Base-by-base conservation (phyloP, 1,140 invertebrate species). In the Caenorhabditis brenneri region DNA sequence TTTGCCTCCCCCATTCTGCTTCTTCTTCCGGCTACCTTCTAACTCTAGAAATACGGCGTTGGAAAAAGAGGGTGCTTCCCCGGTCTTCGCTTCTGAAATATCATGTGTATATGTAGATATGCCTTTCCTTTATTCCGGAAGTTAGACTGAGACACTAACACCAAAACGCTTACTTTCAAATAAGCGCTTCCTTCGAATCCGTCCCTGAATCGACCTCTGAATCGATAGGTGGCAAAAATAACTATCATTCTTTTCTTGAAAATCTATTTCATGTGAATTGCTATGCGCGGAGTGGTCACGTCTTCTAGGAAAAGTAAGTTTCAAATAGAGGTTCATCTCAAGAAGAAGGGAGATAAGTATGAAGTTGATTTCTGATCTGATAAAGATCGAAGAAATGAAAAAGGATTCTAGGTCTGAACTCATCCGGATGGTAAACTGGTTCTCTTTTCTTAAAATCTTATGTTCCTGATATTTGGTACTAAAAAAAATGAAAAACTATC, bases 121-220 rank as follows among this genome's bases (percentile, higher is more conserved):
- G 29, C 53, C 22, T 58, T 58, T 58, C 24, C 15, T 51, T 51
- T n/a, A 6, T 65, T 65, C 58, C 58, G 58, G 58, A 65, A 65
- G 58, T 65, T 65, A 65, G 58, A 65, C 58, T 65, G 58, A 65
- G 58, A 65, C 58, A 36, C 58, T 65, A 65, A 65, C 58, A 65
- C 31, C 31, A 9, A 10, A 36, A 65, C 31, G n/a, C 58, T 27
- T 65, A 65, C 58, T 65, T 65, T 36, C 58, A 65, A 65, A 42
- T 65, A 33, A 36, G 31, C 31, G 58, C 58, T 65, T 65, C 58
- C 58, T n/a, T 12, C 39, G 5, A 42, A 42, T 12, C 58, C 36
- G 16, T 31, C 29, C 58, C 24, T 15, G 24, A 4, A 10, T 5
- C 1, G 22, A 27, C 19, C 22, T 55, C 53, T 55, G 31, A 65